Evolutionary conservation across 2,888 invertebrate genomes (phyloP), one percentile per base, ranked within the genome.

Genomic region (Antheraea assamensis): DNA sequence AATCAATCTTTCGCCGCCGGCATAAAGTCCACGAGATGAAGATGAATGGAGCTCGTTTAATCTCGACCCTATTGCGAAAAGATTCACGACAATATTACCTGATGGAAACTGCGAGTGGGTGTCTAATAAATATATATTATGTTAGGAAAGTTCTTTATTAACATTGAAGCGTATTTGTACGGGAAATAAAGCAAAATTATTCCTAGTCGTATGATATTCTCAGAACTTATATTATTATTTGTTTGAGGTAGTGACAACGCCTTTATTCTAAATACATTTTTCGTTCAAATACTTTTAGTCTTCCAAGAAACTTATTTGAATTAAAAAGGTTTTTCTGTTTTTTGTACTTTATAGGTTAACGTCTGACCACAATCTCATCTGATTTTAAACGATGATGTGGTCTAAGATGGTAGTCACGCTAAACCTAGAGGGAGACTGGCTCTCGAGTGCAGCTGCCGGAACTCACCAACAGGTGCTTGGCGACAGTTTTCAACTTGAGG

Each of bases 31-130:
- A 30, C 30, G 10, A 35, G 35, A 68, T 68, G 35, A 68, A 68
- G 68, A 68, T 35, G 68, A 68, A 68, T 68, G 35, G 35, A 4
- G 31, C 68, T 68, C 35, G n/a, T 68, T 68, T 35, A 68, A 68
- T 35, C 68, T 68, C 68, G 35, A 68, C 68, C 68, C 35, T 68
- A 68, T 35, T 27, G 35, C 31, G 21, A 68, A 19, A 8, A 68
- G 35, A 35, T 68, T 68, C 10, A 68, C 68, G 68, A 68, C 68
- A 68, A 68, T 68, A 68, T 68, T 35, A 68, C 68, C 68, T 68
- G n/a, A 68, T 35, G 35, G 35, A 35, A 35, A 35, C 21, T 24
- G 68, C 35, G 68, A 35, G 68, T 35, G 68, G 31, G 68, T 35
- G 35, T 31, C 35, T 35, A 68, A 68, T 68, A 68, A 35, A 68